Evolutionary conservation across 2,113 vertebrate species (phyloP).

Genomic region (Chaetops frenatus): DNA sequence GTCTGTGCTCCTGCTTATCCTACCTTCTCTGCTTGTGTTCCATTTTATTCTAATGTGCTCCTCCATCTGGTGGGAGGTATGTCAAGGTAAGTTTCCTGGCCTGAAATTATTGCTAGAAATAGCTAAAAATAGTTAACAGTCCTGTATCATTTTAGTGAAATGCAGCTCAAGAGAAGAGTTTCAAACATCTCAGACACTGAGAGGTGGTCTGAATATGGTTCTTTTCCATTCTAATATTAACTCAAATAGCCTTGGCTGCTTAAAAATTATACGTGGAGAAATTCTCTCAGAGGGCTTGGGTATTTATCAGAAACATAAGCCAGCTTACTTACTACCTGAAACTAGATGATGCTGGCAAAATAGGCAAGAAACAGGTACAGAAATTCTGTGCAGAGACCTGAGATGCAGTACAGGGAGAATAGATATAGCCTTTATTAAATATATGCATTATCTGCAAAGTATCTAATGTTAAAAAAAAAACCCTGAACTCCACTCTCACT

Average conservation of each 20-base stretch:
- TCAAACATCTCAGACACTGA: neutral
- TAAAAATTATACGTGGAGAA: neutral
- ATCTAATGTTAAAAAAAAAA: neutral
- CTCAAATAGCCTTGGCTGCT: neutral
- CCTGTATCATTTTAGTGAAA: neutral
- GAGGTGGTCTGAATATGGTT: neutral
- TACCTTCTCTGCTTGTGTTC: neutral
- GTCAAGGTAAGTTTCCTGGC: neutral
- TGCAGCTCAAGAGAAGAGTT: neutral
- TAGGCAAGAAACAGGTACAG: neutral
- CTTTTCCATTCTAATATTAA: neutral
- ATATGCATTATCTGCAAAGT: neutral
- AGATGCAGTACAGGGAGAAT: neutral
- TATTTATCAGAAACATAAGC: neutral
- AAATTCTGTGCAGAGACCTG: neutral
- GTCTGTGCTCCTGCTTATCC: neutral
- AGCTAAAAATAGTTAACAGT: neutral
- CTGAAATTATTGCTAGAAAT: neutral
- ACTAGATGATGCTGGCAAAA: neutral
- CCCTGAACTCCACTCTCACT: neutral
- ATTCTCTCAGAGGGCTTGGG: neutral
- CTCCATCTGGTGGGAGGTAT: accelerated
- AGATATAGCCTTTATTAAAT: neutral
- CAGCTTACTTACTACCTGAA: neutral
- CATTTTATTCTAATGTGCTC: neutral